These are phyloP conservation scores for Glyptemys insculpta DNA, from an alignment of 2,797 vertebrate species.

Conservation along the genomic window DNA sequence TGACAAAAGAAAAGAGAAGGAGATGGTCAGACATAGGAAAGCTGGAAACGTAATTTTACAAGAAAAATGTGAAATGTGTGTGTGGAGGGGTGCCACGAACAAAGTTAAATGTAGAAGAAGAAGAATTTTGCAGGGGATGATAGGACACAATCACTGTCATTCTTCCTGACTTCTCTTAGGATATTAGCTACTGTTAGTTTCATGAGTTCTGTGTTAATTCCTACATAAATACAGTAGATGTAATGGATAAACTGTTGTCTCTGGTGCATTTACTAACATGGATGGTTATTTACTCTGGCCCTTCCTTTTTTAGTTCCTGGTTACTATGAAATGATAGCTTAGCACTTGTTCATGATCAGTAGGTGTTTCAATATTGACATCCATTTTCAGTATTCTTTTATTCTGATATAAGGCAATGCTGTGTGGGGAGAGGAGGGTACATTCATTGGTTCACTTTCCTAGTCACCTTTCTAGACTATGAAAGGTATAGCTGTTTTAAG, in stretches of 20 bases:
- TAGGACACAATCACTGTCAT: too few relatives aligned
- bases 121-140: too few relatives aligned
- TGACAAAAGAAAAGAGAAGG: conserved; percentile 8
- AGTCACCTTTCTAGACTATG: not conserved
- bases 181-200: not conserved
- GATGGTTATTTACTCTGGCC: not conserved
- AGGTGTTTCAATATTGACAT: not conserved
- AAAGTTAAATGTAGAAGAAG: too few relatives aligned
- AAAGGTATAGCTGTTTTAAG: not conserved
- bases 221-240: not conserved
- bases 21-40: not conserved
- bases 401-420: not conserved
- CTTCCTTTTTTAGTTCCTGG: not conserved
- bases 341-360: not conserved
- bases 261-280: not conserved
- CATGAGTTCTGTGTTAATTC: not conserved
- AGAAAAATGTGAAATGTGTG: too few relatives aligned
- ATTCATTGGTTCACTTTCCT: conserved; percentile 23
- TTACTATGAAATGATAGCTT: not conserved
- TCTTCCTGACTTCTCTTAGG: too few relatives aligned
- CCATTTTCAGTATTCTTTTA: not conserved
- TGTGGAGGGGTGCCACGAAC: too few relatives aligned
- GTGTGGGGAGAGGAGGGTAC: not conserved
- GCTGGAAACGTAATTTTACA: not conserved
- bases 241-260: not conserved